A percentile compares a stretch with the other conserved stretches of the same genome.
These are phyloP conservation scores for Acanthoscelides obtectus DNA, from an alignment of 2,888 invertebrate species.

Conservation along the genomic window DNA sequence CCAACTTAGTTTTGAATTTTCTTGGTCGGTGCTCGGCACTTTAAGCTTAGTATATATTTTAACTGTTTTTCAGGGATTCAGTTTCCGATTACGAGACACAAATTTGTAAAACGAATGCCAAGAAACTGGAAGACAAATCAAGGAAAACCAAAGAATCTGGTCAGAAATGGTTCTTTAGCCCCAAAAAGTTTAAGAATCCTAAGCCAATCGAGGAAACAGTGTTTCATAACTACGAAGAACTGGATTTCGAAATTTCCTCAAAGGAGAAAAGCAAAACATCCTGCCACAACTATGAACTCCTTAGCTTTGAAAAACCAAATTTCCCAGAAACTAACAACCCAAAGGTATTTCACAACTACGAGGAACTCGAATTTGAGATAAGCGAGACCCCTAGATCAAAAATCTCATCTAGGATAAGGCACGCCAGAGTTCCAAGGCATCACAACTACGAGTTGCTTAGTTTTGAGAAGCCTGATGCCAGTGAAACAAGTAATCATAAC, in stretches of 20 bases:
- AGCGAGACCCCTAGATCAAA: neutral
- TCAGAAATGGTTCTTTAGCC: neutral
- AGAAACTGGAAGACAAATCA: conserved; percentile 3
- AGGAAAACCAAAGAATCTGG: conserved; percentile 1
- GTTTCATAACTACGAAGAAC: neutral
- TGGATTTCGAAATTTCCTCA: neutral
- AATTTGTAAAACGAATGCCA: neutral
- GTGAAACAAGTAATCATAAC: neutral
- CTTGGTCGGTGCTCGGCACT: too few species aligned
- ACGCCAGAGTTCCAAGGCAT: neutral
- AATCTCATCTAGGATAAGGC: neutral
- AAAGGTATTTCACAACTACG: neutral
- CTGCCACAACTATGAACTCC: neutral
- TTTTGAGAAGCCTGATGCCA: neutral
- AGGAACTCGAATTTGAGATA: neutral
- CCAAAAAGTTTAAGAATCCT: neutral
- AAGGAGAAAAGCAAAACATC: neutral
- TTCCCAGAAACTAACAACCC: neutral
- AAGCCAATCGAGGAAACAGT: neutral
- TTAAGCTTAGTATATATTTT: conserved; percentile 1
- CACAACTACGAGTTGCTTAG: neutral
- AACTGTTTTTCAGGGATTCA: neutral
- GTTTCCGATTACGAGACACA: neutral
- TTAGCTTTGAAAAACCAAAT: neutral
- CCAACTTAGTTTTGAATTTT: too few species aligned